Evolutionary conservation across 2,113 vertebrate genomes (phyloP), one percentile per base, ranked within the genome.

Genomic region (Brienomyrus brachyistius): DNA sequence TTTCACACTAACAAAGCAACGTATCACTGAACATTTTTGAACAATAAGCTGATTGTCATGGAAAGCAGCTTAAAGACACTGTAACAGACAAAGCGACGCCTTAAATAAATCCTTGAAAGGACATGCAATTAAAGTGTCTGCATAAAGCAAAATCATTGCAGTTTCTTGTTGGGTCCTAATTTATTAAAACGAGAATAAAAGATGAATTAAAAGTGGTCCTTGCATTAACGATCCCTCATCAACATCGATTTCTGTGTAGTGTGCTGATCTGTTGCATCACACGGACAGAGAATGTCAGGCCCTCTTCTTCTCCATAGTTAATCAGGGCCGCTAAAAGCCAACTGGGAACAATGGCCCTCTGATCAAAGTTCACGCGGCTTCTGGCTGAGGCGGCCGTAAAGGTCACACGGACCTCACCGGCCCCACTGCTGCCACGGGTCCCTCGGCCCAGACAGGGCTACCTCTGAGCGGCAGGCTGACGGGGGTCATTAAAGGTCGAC

Each of bases 271-370:
- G 56, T 52, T 86, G 54, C 40, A 31, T 84, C 80, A 59, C 27
- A 62, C 43, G 45, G 35, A 43, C 52, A 89, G 43, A 62, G 10
- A 89, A 89, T 54, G 82, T 54, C 77, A 89, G 80, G 51, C 5
- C 4, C 56, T 89, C 43, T n/a, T 62, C 50, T 35, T 45, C 15
- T 43, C 82, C 89, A 86, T 56, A 19, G 82, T 45, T 86, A 85
- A 89, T 89, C 84, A 89, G 51, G 82, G 54, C 80, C 17, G 13
- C 89, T 85, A 54, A 86, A 89, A 59, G 52, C 82, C 80, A 89
- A 66, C 74, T 27, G 40, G 82, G 80, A 89, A 54, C 88, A 23
- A 17, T 54, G 70, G 87, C 31, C n/a, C 88, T 40, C 80, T 66
- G 80, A 85, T 85, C 82, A 89, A 85, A 89, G 54, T 47, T 89